Conservation (phyloP, 2,797 vertebrate genomes). For the Platalea minor region DNA sequence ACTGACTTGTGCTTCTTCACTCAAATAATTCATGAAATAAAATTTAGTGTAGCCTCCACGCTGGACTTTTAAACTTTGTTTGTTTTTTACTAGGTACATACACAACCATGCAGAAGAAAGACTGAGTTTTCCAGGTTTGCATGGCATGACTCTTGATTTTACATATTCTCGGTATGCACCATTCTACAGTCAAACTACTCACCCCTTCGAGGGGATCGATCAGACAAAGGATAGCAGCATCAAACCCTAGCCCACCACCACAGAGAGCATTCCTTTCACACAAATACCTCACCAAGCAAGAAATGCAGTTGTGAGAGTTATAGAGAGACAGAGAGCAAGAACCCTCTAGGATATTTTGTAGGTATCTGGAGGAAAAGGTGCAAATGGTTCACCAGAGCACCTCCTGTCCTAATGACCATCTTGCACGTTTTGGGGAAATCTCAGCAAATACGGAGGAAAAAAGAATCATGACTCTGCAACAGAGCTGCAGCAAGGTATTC, state of each 20-base stretch:
- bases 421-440: neutral
- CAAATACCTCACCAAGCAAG: rapidly evolving
- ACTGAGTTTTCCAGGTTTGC: neutral
- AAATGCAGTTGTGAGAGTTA: neutral
- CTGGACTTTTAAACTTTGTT: neutral
- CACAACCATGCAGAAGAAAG: neutral
- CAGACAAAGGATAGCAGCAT: neutral
- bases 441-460: neutral
- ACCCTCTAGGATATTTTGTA: neutral
- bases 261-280: neutral
- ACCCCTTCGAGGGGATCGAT: rapidly evolving
- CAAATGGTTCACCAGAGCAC: neutral
- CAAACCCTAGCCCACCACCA: neutral
- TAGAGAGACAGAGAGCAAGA: neutral
- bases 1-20: neutral
- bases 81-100: rapidly evolving
- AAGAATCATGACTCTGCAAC: neutral
- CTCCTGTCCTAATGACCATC: neutral
- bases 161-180: rapidly evolving
- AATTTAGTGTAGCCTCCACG: neutral
- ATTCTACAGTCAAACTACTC: neutral
- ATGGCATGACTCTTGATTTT: rapidly evolving
- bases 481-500: neutral
- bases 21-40: neutral
- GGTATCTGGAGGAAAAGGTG: neutral